Percentiles rank a stretch among this genome's conserved stretches.
These are phyloP conservation scores for Gouania willdenowi DNA, from an alignment of 2,797 vertebrate species.

Conservation along the genomic window DNA sequence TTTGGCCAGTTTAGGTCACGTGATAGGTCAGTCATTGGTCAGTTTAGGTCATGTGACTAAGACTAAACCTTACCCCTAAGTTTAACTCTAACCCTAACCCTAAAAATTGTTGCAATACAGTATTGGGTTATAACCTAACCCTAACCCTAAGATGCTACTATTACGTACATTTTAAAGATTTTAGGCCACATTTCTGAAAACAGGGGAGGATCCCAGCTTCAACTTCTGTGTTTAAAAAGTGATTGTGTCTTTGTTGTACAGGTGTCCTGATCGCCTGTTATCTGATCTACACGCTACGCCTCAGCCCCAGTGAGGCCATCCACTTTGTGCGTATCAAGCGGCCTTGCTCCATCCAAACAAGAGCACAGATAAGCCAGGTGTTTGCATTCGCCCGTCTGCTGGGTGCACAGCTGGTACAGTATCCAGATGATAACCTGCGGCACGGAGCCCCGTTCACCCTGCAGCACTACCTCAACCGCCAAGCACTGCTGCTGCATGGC, in stretches of 20 bases:
- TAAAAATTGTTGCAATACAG: no score
- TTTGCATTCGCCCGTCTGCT: constrained; percentile 79
- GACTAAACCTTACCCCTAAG: no score
- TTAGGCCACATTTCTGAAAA: no score
- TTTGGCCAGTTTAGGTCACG: no score
- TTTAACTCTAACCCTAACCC: no score
- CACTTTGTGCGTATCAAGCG: constrained; percentile 79
- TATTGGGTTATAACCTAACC: no score
- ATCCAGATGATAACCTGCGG: constrained; percentile 62
- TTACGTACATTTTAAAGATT: no score
- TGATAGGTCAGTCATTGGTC: no score
- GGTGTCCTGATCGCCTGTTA: constrained; percentile 83
- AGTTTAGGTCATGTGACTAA: no score
- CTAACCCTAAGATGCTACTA: no score
- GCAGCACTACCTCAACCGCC: constrained; percentile 73
- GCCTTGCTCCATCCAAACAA: constrained; percentile 80
- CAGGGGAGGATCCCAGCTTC: no score
- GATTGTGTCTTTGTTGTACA: constrained; percentile 24
- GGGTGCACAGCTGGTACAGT: constrained; percentile 69
- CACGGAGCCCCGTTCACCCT: constrained; percentile 71
- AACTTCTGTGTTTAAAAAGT: no score
- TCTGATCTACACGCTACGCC: constrained; percentile 75
- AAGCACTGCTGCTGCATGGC: constrained; percentile 76
- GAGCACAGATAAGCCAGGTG: constrained; percentile 76
- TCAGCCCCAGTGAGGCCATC: constrained; percentile 78